A percentile compares a stretch with the other conserved stretches of the same genome.
These are phyloP conservation scores for Gallinago paraguaiae DNA, from an alignment of 2,113 vertebrate genomes.

Conservation along the genomic window DNA sequence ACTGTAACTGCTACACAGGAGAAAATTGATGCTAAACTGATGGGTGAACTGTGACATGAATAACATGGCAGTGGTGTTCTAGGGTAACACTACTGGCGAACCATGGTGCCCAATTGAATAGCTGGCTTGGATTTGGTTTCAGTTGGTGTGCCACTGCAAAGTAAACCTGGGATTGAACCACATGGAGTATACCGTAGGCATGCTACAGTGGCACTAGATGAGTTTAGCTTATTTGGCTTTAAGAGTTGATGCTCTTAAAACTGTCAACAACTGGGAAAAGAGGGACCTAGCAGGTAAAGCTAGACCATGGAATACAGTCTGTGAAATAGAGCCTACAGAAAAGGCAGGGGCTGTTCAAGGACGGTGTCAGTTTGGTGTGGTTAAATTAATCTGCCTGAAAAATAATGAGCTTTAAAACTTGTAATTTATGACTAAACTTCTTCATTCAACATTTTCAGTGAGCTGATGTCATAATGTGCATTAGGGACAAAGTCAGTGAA, in stretches of 20 bases:
- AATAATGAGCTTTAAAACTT: constrained; percentile 8
- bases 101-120: background rate
- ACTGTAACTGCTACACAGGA: background rate
- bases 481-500: background rate
- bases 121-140: background rate
- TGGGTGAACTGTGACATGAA: background rate
- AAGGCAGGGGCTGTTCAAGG: background rate
- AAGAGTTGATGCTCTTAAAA: background rate
- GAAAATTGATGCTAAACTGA: background rate
- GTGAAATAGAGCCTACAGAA: background rate
- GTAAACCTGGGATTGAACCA: background rate
- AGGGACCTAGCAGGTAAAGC: background rate
- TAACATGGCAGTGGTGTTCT: background rate
- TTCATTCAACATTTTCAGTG: background rate
- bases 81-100: background rate
- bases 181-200: background rate
- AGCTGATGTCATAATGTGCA: background rate
- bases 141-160: background rate
- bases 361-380: background rate
- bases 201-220: background rate
- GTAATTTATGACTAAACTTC: background rate
- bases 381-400: background rate
- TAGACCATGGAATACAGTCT: background rate
- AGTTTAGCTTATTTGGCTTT: background rate
- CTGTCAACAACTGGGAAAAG: background rate